Percentiles rank a stretch among this genome's conserved stretches.
Evolutionary conservation across 2,113 vertebrate species (phyloP).

Genomic region (Axis porcinus): DNA sequence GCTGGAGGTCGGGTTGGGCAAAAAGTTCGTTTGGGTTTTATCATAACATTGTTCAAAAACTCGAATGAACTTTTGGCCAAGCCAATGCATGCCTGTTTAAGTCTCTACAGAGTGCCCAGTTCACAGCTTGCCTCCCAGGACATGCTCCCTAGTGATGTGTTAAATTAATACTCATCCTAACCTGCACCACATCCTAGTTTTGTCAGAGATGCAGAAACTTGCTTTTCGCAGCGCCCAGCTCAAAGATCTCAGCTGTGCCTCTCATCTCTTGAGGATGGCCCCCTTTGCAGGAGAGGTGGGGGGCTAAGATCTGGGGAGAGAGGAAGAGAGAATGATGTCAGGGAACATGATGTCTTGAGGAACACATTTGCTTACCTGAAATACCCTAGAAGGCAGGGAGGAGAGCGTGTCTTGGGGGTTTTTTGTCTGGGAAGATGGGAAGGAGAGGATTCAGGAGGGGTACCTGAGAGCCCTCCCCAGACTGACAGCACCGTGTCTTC

Average conservation of each 20-base stretch:
- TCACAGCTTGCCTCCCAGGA: neutral
- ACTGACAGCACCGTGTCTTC: constrained; percentile 53
- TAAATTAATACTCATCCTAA: neutral
- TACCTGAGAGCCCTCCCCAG: neutral
- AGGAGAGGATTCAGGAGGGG: neutral
- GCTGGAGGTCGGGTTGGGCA: neutral
- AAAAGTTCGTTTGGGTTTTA: neutral
- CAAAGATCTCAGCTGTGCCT: neutral
- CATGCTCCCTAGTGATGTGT: too few relatives aligned
- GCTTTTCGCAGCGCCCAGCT: neutral
- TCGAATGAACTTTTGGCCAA: neutral
- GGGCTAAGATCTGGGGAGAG: accelerated
- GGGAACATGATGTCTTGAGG: neutral
- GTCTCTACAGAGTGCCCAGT: too few relatives aligned
- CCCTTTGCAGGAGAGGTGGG: accelerated
- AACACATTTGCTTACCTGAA: neutral
- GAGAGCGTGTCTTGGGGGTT: neutral
- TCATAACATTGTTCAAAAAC: neutral
- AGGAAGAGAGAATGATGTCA: neutral
- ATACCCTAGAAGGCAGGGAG: neutral
- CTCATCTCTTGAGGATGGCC: neutral
- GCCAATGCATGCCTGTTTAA: neutral
- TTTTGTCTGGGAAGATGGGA: too few relatives aligned
- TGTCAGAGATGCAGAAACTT: neutral
- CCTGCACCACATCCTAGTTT: neutral